Base-by-base conservation (phyloP, 2,888 invertebrate genomes). In the Panopea generosa region DNA sequence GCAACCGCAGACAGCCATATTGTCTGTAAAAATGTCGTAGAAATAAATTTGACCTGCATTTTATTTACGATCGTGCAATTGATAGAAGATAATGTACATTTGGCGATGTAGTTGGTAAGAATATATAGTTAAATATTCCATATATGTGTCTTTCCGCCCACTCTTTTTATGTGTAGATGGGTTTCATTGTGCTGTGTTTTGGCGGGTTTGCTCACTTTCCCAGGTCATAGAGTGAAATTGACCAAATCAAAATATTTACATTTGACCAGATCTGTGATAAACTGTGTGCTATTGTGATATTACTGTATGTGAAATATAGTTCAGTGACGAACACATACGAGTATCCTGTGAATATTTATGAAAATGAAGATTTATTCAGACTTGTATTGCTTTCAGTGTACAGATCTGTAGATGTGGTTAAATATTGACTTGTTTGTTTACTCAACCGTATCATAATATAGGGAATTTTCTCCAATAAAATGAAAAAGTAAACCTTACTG, bases 1-100 rank as follows among this genome's bases (percentile, higher is more conserved):
- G 43, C 47, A 74, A 77, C 76, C 74, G 67, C 80, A 80, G 79
- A 70, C 80, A 69, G 73, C 80, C 77, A 77, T 77, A 62, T 77
- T 81, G 80, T 81, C 77, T 66, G 60, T 55, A 59, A 49, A 50
- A 59, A 77, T 63, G 67, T 75, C 72, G 79, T 69, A 76, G 72
- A 69, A 50, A 22, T 24, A 33, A 38, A 45, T 43, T 52, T 45
- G 45, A 18, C 20, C 20, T 45, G 45, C 16, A 45, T 45, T 45
- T 45, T 45, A 45, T 20, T 45, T 6, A 18, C 3, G 45, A 16
- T 45, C 20, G 16, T 45, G 45, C 20, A 18, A 45, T 45, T 20
- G 4, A 45, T 20, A 18, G 9, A 6, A 14, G 20, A 1, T 43
- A 40, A 16, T 40, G 20, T 18, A 26, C 16, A 26, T 16, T 40